Conservation (phyloP, 2,888 invertebrate genomes). For the Tetropium fuscum region DNA sequence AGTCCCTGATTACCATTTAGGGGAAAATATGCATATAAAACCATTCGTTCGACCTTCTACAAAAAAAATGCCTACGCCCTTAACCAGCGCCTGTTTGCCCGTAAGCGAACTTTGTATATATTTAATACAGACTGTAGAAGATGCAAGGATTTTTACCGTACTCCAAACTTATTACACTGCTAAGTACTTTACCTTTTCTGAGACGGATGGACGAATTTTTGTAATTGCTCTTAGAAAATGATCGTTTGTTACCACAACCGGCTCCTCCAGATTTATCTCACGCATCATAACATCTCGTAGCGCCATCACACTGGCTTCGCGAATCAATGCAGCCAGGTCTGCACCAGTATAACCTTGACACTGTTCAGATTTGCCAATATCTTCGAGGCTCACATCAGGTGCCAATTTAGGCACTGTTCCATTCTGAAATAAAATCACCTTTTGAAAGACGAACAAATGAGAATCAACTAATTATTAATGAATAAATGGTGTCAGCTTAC, state of each 20-base stretch:
- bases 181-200: slow-evolving; percentile 72
- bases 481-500: too few species aligned
- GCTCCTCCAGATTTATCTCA: slow-evolving; percentile 61
- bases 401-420: slow-evolving; percentile 83
- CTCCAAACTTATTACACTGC: background rate
- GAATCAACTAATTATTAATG: too few species aligned
- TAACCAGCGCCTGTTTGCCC: too few species aligned
- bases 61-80: too few species aligned
- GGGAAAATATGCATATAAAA: too few species aligned
- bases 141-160: too few species aligned
- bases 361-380: slow-evolving; percentile 75
- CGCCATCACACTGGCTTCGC: slow-evolving; percentile 87
- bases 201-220: slow-evolving; percentile 90
- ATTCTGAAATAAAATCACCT: slow-evolving; percentile 70
- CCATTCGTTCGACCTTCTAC: too few species aligned
- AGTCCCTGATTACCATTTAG: too few species aligned
- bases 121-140: too few species aligned
- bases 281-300: slow-evolving; percentile 80
- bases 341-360: slow-evolving; percentile 92
- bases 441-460: too few species aligned
- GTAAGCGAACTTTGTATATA: too few species aligned
- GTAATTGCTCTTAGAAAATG: slow-evolving; percentile 84
- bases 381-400: slow-evolving; percentile 80
- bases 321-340: slow-evolving; percentile 89
- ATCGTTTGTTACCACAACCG: slow-evolving; percentile 72